phyloP scores from a whole-genome alignment of 2,888 invertebrate genomes.

The Andrena praecox region DNA sequence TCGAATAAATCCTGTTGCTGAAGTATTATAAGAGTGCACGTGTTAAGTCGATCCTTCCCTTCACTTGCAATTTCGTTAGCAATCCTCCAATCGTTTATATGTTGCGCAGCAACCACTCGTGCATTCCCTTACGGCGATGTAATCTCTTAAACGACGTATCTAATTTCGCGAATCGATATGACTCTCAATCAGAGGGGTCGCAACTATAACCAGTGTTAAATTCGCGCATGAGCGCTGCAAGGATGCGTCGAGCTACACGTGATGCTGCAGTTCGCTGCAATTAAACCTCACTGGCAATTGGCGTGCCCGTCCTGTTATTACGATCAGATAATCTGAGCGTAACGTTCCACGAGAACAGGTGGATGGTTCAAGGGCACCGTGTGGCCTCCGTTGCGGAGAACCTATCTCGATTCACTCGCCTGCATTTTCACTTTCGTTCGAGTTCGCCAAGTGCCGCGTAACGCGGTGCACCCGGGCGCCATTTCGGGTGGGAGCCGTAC shows the following conservation, averaged over 20 bases:
- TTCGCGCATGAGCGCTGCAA: conserved; percentile 21
- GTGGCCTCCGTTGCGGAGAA: conserved; percentile 48
- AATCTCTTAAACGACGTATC: conserved; percentile 1
- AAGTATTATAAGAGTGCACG: not conserved
- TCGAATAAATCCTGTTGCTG: not conserved
- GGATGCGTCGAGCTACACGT: conserved; percentile 30
- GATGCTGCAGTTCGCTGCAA: conserved; percentile 65
- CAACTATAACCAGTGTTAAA: conserved; percentile 50
- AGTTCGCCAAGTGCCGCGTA: not conserved
- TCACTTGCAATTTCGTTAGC: not conserved
- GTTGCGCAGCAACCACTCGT: not conserved
- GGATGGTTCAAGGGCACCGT: conserved; percentile 70
- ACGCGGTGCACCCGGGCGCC: not conserved
- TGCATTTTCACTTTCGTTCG: conserved; percentile 54
- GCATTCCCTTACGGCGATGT: conserved; percentile 14
- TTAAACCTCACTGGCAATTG: conserved; percentile 68
- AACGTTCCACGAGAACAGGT: conserved; percentile 68
- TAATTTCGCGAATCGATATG: conserved; percentile 25
- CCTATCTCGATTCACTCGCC: conserved; percentile 26
- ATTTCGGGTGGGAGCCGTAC: not conserved
- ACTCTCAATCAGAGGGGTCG: conserved; percentile 2
- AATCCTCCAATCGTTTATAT: not conserved
- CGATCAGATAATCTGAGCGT: conserved; percentile 71
- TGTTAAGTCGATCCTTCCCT: not conserved
- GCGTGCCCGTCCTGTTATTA: conserved; percentile 70